These are phyloP conservation scores for Drosophila pandora DNA, from an alignment of 1,140 invertebrate genomes.

Conservation along the genomic window DNA sequence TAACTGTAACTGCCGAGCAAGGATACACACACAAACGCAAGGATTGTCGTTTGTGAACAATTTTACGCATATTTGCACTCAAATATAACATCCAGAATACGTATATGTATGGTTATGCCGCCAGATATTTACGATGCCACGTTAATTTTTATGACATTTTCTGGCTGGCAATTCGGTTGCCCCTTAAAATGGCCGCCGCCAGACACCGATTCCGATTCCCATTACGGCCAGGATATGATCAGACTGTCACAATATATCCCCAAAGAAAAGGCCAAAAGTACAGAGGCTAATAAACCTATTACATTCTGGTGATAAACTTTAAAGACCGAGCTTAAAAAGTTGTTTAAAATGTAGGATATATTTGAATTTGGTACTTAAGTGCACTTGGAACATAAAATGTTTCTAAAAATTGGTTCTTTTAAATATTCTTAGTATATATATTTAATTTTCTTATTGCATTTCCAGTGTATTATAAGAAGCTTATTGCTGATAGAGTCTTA, in stretches of 20 bases:
- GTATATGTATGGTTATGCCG: conserved; percentile 18
- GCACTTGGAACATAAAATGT: not conserved
- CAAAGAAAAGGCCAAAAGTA: conserved; percentile 20
- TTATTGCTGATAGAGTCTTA: not conserved
- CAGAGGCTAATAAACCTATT: conserved; percentile 43
- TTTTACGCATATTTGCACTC: conserved; percentile 80
- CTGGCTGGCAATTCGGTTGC: conserved; percentile 41
- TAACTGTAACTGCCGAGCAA: conserved; percentile 30
- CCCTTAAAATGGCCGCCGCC: conserved; percentile 31
- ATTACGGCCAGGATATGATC: conserved; percentile 23
- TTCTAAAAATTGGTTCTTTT: not conserved
- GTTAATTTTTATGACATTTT: conserved; percentile 78
- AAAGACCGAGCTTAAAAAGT: conserved; percentile 2
- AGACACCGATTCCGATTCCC: conserved; percentile 41
- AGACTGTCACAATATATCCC: conserved; percentile 10
- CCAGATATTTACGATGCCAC: conserved; percentile 68
- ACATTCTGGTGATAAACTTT: conserved; percentile 28
- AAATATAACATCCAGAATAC: conserved; percentile 43
- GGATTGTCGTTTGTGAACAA: conserved; percentile 49
- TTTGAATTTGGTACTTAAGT: not conserved
- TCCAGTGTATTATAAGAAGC: not conserved
- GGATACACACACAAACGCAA: not conserved
- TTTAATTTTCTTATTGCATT: no score
- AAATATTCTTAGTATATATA: not conserved
- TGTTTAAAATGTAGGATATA: not conserved